Percentiles rank a stretch among this genome's conserved stretches.
Evolutionary conservation across 2,888 invertebrate genomes (phyloP).

Genomic region (Nymphalis urticae): DNA sequence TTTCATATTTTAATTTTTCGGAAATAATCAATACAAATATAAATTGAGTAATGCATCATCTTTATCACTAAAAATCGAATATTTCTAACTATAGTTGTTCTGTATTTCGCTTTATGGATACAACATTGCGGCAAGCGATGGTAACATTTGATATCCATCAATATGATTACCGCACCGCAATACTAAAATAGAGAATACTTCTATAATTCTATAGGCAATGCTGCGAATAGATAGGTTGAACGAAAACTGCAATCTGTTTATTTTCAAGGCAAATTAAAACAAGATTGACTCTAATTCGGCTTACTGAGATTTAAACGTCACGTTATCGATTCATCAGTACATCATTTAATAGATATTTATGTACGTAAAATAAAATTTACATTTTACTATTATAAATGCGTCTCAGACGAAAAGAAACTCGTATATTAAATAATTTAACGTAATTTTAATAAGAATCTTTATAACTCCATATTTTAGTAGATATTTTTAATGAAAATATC

Average conservation of each 20-base stretch:
- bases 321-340: background rate
- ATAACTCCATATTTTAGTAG: no score
- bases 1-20: no score
- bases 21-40: no score
- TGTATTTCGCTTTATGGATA: constrained; percentile 4
- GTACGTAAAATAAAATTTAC: no score
- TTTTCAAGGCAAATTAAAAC: constrained; percentile 13
- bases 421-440: background rate
- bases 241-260: constrained; percentile 20
- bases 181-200: constrained; percentile 16
- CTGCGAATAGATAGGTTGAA: constrained; percentile 6
- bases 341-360: no score
- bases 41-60: background rate
- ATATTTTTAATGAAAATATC: no score
- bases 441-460: no score
- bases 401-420: background rate
- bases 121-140: constrained; percentile 8
- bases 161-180: constrained; percentile 19
- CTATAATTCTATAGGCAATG: constrained; percentile 12
- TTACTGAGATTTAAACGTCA: background rate
- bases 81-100: background rate
- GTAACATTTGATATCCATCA: constrained; percentile 18
- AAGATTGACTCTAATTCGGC: background rate
- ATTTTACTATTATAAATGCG: background rate
- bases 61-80: background rate